Evolutionary conservation across 2,797 vertebrate species (phyloP).

Genomic region (Setipinna tenuifilis): DNA sequence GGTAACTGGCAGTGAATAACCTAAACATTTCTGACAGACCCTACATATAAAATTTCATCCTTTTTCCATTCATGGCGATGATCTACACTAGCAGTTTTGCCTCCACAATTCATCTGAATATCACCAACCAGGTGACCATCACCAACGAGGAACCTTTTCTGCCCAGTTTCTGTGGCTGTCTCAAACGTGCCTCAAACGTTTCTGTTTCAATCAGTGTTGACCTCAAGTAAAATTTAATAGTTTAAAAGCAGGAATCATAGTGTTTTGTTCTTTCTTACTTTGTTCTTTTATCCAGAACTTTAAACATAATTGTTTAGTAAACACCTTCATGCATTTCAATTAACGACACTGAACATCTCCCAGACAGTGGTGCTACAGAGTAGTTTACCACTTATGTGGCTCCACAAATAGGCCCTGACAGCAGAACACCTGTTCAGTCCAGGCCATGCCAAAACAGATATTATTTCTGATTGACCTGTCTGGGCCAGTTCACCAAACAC

Average conservation of each 20-base stretch:
- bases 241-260: slow-evolving; percentile 17
- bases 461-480: slow-evolving; percentile 58
- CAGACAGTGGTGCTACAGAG: slow-evolving; percentile 57
- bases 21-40: slow-evolving; percentile 32
- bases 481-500: slow-evolving; percentile 49
- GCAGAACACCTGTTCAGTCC: slow-evolving; percentile 63
- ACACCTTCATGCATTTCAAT: slow-evolving; percentile 64
- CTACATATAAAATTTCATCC: neutral
- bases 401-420: slow-evolving; percentile 64
- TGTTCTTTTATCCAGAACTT: neutral
- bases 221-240: slow-evolving; percentile 26
- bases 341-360: slow-evolving; percentile 43
- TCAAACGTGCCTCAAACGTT: slow-evolving; percentile 48
- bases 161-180: slow-evolving; percentile 41
- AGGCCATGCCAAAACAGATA: slow-evolving; percentile 63
- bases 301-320: slow-evolving; percentile 2
- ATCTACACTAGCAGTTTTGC: neutral
- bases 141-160: neutral
- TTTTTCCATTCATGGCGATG: neutral
- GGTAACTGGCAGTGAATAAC: slow-evolving; percentile 14
- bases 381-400: slow-evolving; percentile 54
- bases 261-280: neutral
- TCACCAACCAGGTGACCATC: neutral
- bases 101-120: neutral
- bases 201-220: slow-evolving; percentile 40